phyloP scores from a whole-genome alignment of 2,888 invertebrate species.

The Macaria notata region DNA sequence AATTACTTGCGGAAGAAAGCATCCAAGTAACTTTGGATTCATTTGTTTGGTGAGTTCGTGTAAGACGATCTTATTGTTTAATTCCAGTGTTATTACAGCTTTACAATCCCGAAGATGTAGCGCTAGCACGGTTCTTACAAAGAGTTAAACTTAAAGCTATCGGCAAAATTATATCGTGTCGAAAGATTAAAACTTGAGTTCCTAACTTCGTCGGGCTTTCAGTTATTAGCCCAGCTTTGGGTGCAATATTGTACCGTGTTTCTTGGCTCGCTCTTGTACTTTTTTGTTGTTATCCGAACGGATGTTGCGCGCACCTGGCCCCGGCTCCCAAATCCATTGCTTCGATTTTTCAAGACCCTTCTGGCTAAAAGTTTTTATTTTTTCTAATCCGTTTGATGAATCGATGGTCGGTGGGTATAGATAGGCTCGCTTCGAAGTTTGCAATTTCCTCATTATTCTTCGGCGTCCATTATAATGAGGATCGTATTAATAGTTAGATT shows the following conservation, averaged over 20 bases:
- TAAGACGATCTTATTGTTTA: not conserved
- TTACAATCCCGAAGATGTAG: conserved; percentile 7
- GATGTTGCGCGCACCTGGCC: conserved; percentile 75
- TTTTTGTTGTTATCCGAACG: conserved; percentile 56
- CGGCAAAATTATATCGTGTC: conserved; percentile 29
- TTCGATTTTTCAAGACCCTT: conserved; percentile 40
- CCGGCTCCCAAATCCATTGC: conserved; percentile 37
- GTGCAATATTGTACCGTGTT: conserved; percentile 47
- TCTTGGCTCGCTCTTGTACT: conserved; percentile 48
- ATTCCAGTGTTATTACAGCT: conserved; percentile 3
- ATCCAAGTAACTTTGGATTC: not conserved
- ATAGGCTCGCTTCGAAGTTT: conserved; percentile 1
- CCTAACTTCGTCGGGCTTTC: conserved; percentile 27
- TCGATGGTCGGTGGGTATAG: conserved; percentile 1
- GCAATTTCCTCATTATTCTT: conserved; percentile 15
- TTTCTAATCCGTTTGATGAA: conserved; percentile 26
- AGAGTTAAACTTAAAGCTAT: conserved; percentile 29
- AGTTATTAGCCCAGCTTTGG: conserved; percentile 31
- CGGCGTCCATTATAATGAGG: conserved; percentile 12
- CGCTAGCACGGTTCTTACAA: conserved; percentile 20
- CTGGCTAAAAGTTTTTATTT: conserved; percentile 36
- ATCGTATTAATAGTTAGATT: conserved; percentile 31
- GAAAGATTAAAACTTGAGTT: conserved; percentile 34
- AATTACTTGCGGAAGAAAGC: conserved; percentile 5
- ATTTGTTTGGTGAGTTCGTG: too few species aligned